Evolutionary conservation across 2,888 invertebrate genomes (phyloP), one percentile per base, ranked within the genome.

Genomic region (Liodrosophila aerea): DNA sequence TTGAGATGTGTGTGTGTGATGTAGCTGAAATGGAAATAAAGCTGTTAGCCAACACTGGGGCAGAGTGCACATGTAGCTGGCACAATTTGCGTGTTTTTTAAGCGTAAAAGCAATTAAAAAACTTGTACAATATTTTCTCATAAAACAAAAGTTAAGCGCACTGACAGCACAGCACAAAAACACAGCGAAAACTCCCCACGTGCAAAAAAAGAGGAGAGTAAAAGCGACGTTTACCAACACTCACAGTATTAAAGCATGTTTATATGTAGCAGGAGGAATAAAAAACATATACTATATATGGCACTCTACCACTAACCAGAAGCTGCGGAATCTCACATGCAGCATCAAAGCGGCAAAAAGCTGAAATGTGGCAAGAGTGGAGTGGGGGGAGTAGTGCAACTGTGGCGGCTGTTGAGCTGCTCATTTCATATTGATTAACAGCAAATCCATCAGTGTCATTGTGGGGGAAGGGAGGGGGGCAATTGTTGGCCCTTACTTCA

Each of bases 361-460:
- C 49, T 45, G 44, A 44, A 44, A 13, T n/a, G n/a, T n/a, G n/a
- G n/a, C n/a, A n/a, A n/a, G n/a, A n/a, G 9, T 3, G 22, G 3
- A 4, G 4, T 22, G 36, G 9, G 36, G 27, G 1, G 11, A 8
- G n/a, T 1, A 12, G 11, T 7, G 34, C n/a, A 57, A 62, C 47
- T 34, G 50, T 54, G 53, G 63, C 44, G 11, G 2, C 36, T 33
- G 12, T n/a, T 31, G 54, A 46, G 36, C 43, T 36, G 57, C 76
- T 80, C 76, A 76, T 83, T 80, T 77, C 69, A 72, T 84, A 82
- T 86, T 86, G 86, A 82, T 82, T 86, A 82, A 77, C 69, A 76
- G 86, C 60, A 73, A 77, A 86, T 82, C 85, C 85, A 86, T 82
- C 86, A 82, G 70, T 85, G 86, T 84, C 86, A 81, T 64, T 78